Conservation (phyloP, 2,113 vertebrate genomes). For the Rostratula benghalensis region DNA sequence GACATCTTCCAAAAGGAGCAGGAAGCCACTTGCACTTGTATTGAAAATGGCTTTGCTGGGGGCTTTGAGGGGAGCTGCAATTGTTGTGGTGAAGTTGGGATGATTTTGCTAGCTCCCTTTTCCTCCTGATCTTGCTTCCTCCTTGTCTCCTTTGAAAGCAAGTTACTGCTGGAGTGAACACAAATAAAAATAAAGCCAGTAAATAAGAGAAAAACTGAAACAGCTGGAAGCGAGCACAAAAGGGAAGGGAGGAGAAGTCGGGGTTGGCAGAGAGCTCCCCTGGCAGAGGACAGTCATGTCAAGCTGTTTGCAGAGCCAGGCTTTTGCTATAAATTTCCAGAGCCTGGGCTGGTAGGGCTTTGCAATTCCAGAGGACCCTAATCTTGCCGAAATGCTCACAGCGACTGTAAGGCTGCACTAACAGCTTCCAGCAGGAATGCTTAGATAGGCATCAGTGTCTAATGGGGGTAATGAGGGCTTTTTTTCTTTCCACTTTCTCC, state of each 20-base stretch:
- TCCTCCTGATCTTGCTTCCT: background rate
- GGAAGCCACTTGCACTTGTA: background rate
- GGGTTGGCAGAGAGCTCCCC: background rate
- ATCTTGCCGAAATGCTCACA: background rate
- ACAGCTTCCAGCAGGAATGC: background rate
- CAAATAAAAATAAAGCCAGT: conserved; percentile 14
- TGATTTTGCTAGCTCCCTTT: background rate
- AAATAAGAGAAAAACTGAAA: conserved; percentile 7
- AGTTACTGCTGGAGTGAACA: background rate
- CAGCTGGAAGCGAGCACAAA: conserved; percentile 26
- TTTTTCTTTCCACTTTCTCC: background rate
- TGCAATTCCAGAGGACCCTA: background rate
- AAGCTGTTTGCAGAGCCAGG: background rate
- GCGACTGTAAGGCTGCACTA: background rate
- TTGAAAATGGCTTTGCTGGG: background rate
- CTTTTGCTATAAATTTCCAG: conserved; percentile 19
- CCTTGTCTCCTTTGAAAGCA: background rate
- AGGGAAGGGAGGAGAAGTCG: background rate
- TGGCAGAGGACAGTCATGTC: background rate
- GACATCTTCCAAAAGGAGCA: background rate
- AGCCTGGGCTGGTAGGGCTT: background rate
- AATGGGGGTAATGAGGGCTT: background rate
- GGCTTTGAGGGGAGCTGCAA: background rate
- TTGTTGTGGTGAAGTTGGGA: accelerated
- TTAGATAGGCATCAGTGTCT: background rate